Base-by-base conservation (phyloP, 2,888 invertebrate species). In the Caprella mutica region DNA sequence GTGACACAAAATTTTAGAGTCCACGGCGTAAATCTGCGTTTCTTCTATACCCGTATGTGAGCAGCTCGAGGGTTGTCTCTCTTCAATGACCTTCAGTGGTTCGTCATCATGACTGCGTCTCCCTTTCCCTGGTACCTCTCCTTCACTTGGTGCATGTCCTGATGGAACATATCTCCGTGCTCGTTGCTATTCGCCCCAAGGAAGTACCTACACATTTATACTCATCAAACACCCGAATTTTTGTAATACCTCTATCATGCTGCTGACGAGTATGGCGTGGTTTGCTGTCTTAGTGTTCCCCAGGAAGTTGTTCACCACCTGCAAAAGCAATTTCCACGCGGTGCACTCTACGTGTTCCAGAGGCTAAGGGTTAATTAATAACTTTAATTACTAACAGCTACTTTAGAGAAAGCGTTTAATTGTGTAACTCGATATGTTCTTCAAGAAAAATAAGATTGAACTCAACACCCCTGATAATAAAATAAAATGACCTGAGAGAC, bases 161-260 rank as follows among this genome's bases (percentile, higher is more conserved):
- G 70, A 58, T 72, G 71, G 56, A 72, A 72, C 19, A 71, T 59
- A 66, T 72, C 70, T 23, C 69, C 68, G 27, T 71, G 71, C 55
- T 71, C 69, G 54, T 71, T 70, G 58, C 70, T 70, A 26, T 67
- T 65, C 53, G 62, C 68, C 50, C 69, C 70, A 35, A 69, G 64
- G 67, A 72, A 72, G 65, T 69, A 55, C 33, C 44, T 61, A 23
- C n/a, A n/a, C n/a, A n/a, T n/a, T n/a, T n/a, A n/a, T n/a, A n/a
- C n/a, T n/a, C n/a, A n/a, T n/a, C n/a, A n/a, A n/a, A n/a, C n/a
- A n/a, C n/a, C n/a, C n/a, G n/a, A n/a, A n/a, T n/a, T n/a, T n/a
- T n/a, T n/a, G 53, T 35, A 40, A 64, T 42, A 19, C 39, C 29
- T 43, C 27, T 12, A 65, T 19, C 6, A 57, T 6, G 3, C 35